Evolutionary conservation across 2,113 vertebrate species (phyloP).

Genomic region (Anas platyrhynchos): DNA sequence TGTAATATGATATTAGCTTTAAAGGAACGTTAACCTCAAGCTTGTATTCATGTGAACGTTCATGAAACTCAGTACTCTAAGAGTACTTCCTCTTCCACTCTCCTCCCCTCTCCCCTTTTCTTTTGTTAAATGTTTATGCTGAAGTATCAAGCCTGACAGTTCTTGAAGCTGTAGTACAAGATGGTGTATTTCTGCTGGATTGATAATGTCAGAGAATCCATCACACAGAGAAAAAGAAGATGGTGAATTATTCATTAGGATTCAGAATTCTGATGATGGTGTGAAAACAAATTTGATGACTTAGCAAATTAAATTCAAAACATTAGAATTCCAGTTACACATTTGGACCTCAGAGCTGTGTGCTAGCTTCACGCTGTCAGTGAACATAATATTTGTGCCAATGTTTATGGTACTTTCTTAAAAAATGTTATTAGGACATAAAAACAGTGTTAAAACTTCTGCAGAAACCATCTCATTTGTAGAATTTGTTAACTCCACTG

Average conservation of each 20-base stretch:
- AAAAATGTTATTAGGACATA: neutral
- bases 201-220: neutral
- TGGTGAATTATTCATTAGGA: neutral
- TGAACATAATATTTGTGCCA: neutral
- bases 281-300: neutral
- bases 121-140: neutral
- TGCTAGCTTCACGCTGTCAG: neutral
- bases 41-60: neutral
- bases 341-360: neutral
- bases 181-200: neutral
- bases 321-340: neutral
- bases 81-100: neutral
- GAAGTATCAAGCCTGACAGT: neutral
- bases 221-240: neutral
- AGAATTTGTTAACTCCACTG: neutral
- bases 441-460: neutral
- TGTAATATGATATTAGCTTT: neutral
- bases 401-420: rapidly evolving
- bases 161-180: neutral
- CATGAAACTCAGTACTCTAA: neutral
- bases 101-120: neutral
- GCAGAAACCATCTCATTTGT: neutral
- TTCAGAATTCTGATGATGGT: neutral
- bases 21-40: neutral
- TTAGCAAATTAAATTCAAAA: neutral